Evolutionary conservation across 1,140 invertebrate species (phyloP), one percentile per base, ranked within the genome.

Genomic region (Maconellicoccus hirsutus): DNA sequence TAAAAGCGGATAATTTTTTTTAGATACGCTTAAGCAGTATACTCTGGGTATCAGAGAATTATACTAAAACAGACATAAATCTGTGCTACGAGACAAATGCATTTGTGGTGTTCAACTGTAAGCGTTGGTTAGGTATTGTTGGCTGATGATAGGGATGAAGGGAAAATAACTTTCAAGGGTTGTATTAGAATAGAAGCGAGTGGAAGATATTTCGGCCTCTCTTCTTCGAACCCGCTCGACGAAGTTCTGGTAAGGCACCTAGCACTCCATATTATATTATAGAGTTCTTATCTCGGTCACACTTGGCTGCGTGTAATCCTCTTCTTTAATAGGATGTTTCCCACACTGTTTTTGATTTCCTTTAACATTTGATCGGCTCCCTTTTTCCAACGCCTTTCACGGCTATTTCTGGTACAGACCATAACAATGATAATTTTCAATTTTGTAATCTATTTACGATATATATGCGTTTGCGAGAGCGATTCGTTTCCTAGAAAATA

Each of bases 41-140:
- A 66, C 21, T 66, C 2, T 8, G 61, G 21, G 25, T 66, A 66
- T 66, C 61, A 26, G 25, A 66, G 61, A 66, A 66, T 66, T 66
- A 66, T 66, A 66, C 61, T 66, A 66, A 23, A 66, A 66, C 61
- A 66, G 61, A 66, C 61, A 66, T 66, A 66, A 66, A 66, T 66
- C 61, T 66, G 25, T 26, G 61, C 61, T 66, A 66, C 61, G 61
- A 66, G 61, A 66, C 61, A 66, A 66, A 66, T 66, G 61, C 61
- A 66, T 66, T 66, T 66, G 61, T 66, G 61, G 61, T 66, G 61
- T 66, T 66, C 61, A 66, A 66, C 61, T 25, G 61, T 66, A 66
- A 23, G 61, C 61, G 25, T 66, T 66, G 61, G 61, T 66, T 66
- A 66, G 61, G 61, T 66, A 66, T 66, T 66, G 21, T 23, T 66